Base-by-base conservation (phyloP, 2,888 invertebrate species). In the Ganaspis brasiliensis region DNA sequence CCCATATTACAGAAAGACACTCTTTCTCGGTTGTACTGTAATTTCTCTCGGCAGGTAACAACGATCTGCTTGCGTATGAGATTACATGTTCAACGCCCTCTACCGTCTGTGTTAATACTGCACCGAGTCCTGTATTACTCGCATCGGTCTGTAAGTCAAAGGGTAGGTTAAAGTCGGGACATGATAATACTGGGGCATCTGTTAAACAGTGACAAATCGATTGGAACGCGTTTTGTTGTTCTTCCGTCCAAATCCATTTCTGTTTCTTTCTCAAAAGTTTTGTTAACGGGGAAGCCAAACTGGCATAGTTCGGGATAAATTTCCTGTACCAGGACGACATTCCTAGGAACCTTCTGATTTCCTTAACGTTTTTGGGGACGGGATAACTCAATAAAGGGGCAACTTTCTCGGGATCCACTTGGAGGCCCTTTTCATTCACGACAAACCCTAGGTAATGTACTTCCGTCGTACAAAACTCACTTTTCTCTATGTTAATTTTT, bases 281-380 rank as follows among this genome's bases (percentile, higher is more conserved):
- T 4, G 78, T 84, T 8, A 87, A 77, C 0, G 83, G 84, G 8
- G 78, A 79, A 0, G 79, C 70, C 1, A 80, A 24, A 0, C 75
- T 73, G 0, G 84, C 75, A 57, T 82, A 82, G 35, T 85, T 75
- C 0, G 74, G 75, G 0, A 86, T 80, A 52, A 84, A 84, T 1
- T 83, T 76, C 0, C 85, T 73, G 61, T 86, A 89, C 84, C 86
- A 88, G 0, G 81, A 81, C 1, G 78, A 79, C 55, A 86, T 52
- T 0, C 88, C 87, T 0, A 88, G 31, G 55, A 88, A 89, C 9
- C 81, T 45, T 1, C 83, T 74, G 2, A 87, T 19, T 24, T 85
- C 78, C 10, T 24, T 49, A 0, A 78, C 1, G 2, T 45, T 79
- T 76, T 24, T 2, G 72, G 0, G 31, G 2, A 31, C 31, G 6